These are phyloP conservation scores for Cercopithecus mona DNA, from an alignment of 2,113 vertebrate species.

Conservation along the genomic window DNA sequence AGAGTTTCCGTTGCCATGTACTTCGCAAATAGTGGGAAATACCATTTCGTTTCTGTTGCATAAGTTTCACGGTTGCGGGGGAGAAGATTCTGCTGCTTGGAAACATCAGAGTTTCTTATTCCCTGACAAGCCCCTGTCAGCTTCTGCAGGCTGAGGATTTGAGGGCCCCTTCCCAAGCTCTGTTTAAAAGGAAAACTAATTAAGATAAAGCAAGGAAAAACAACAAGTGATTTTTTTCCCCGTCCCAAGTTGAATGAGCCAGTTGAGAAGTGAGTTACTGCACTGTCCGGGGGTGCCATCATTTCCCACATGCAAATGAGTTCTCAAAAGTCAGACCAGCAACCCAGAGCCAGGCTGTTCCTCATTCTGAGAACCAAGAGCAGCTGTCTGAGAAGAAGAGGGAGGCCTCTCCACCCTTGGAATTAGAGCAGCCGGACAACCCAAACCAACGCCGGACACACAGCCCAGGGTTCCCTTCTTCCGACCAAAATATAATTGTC, in stretches of 20 bases:
- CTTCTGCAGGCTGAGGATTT: background rate
- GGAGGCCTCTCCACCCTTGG: background rate
- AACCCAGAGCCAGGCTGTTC: background rate
- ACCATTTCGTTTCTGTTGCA: background rate
- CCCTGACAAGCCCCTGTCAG: background rate
- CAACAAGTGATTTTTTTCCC: background rate
- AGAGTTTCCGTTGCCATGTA: conserved; percentile 49
- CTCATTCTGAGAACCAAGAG: background rate
- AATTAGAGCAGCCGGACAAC: background rate
- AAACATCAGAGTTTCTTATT: conserved; percentile 36
- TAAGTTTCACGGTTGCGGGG: background rate
- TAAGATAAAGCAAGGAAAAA: background rate
- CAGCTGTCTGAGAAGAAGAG: conserved; percentile 17
- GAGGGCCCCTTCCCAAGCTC: background rate
- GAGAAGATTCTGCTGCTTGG: background rate
- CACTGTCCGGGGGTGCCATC: background rate
- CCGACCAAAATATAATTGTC: background rate
- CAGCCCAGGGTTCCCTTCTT: background rate
- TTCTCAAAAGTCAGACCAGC: background rate
- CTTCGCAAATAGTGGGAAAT: conserved; percentile 37
- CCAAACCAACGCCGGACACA: accelerated
- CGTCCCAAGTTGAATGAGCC: background rate
- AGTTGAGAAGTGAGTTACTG: background rate
- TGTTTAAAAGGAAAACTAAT: background rate
- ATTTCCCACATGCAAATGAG: background rate